phyloP scores from a whole-genome alignment of 2,888 invertebrate species.

The Aleiodes testaceus region DNA sequence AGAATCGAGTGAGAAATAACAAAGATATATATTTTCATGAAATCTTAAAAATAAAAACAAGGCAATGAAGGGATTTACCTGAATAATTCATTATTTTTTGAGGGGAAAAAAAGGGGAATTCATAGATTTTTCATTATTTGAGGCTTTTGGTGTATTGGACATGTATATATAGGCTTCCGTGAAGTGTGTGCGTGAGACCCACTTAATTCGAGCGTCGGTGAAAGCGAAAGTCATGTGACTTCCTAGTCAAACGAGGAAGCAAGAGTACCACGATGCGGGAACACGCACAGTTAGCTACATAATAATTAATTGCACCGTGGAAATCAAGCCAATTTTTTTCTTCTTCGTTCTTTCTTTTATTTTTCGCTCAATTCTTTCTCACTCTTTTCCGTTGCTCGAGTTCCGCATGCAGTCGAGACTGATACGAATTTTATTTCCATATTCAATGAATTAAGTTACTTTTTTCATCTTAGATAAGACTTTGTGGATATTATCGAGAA shows the following conservation, averaged over 20 bases:
- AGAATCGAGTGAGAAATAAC: conserved; percentile 1
- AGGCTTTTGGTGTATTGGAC: neutral
- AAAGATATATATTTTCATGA: neutral
- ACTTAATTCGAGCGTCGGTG: conserved; percentile 67
- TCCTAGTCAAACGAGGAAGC: conserved; percentile 59
- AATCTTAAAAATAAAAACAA: neutral
- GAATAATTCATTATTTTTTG: too few species aligned
- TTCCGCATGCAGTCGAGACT: neutral
- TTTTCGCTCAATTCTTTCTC: conserved; percentile 15
- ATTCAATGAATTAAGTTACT: conserved; percentile 5
- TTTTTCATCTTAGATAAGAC: too few species aligned
- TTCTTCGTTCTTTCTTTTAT: conserved; percentile 1
- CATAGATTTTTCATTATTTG: too few species aligned
- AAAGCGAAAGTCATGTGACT: conserved; percentile 71
- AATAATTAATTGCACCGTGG: conserved; percentile 43
- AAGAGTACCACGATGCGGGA: conserved; percentile 41
- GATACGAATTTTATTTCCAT: neutral
- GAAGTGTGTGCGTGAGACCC: conserved; percentile 62
- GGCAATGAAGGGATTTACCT: neutral
- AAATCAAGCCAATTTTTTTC: conserved; percentile 31
- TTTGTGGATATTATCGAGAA: too few species aligned
- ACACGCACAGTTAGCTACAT: conserved; percentile 39
- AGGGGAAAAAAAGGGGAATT: too few species aligned
- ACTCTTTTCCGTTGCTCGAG: conserved; percentile 10
- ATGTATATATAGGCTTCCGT: conserved; percentile 44